Evolutionary conservation across 1,140 invertebrate species (phyloP).

Genomic region (Trissolcus basalis): DNA sequence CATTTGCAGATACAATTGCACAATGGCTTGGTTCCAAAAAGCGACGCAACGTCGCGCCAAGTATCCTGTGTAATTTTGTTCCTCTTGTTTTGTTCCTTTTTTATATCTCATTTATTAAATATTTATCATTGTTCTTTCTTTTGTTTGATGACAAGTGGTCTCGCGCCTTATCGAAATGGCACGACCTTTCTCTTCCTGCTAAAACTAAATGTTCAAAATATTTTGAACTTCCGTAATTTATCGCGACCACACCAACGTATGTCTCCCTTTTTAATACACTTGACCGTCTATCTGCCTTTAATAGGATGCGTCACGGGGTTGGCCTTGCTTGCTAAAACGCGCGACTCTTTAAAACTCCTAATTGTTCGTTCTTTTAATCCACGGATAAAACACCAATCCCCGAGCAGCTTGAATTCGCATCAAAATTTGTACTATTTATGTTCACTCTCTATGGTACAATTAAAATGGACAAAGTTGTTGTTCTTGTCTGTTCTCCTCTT

Average conservation of each 20-base stretch:
- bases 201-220: slow-evolving; percentile 47
- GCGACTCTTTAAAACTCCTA: neutral
- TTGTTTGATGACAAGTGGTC: slow-evolving; percentile 35
- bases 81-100: slow-evolving; percentile 7
- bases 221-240: slow-evolving; percentile 37
- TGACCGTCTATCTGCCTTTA: slow-evolving; percentile 35
- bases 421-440: slow-evolving; percentile 63
- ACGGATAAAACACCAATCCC: slow-evolving; percentile 28
- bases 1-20: slow-evolving; percentile 52
- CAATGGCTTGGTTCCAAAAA: slow-evolving; percentile 32
- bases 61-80: slow-evolving; percentile 1
- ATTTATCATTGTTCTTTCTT: slow-evolving; percentile 24
- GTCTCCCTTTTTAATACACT: slow-evolving; percentile 59
- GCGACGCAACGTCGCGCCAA: slow-evolving; percentile 11
- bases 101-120: slow-evolving; percentile 11
- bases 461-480: slow-evolving; percentile 60
- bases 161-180: slow-evolving; percentile 27
- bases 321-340: slow-evolving; percentile 1
- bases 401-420: slow-evolving; percentile 40
- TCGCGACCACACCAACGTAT: slow-evolving; percentile 35
- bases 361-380: neutral
- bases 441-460: slow-evolving; percentile 60
- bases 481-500: slow-evolving; percentile 29
- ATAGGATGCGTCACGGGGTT: slow-evolving; percentile 35
- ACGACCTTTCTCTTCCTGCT: slow-evolving; percentile 7